Percentiles rank a stretch among this genome's conserved stretches.
Conservation (phyloP, 2,888 invertebrate species). For the Nipponacmea schrenckii region DNA sequence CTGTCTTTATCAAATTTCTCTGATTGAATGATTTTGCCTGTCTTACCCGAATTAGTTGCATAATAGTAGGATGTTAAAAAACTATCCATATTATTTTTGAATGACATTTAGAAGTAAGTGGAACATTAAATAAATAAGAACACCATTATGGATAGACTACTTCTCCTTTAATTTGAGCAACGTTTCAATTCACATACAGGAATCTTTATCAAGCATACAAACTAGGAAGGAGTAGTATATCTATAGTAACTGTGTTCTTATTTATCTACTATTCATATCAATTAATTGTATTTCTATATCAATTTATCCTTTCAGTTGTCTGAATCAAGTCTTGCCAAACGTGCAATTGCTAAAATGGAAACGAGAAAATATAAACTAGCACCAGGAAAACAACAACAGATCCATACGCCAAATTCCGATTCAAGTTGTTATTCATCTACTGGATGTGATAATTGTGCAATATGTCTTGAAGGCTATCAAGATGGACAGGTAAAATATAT, state of each 20-base stretch:
- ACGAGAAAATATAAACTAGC: conserved; percentile 47
- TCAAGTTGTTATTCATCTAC: conserved; percentile 34
- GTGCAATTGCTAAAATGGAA: conserved; percentile 50
- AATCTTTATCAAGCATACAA: too few species aligned
- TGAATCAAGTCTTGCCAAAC: conserved; percentile 47
- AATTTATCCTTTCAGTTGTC: conserved; percentile 38
- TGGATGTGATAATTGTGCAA: conserved; percentile 65
- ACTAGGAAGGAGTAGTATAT: too few species aligned
- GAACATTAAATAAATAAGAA: too few species aligned
- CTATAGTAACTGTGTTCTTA: not conserved
- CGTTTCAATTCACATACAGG: too few species aligned
- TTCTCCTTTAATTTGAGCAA: too few species aligned
- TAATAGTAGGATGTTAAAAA: too few species aligned
- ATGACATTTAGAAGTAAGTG: too few species aligned
- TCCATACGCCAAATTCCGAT: conserved; percentile 36
- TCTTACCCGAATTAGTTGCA: too few species aligned
- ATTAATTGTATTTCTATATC: not conserved
- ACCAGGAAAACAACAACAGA: conserved; percentile 24
- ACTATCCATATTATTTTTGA: too few species aligned
- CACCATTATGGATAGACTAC: too few species aligned
- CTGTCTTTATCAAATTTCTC: too few species aligned
- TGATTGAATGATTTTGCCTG: too few species aligned
- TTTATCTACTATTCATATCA: not conserved
- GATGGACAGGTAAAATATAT: conserved; percentile 62
- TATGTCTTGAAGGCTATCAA: conserved; percentile 69